A percentile compares a stretch with the other conserved stretches of the same genome.
Conservation (phyloP, 2,888 invertebrate species). For the Fissipunctia ypsillon region DNA sequence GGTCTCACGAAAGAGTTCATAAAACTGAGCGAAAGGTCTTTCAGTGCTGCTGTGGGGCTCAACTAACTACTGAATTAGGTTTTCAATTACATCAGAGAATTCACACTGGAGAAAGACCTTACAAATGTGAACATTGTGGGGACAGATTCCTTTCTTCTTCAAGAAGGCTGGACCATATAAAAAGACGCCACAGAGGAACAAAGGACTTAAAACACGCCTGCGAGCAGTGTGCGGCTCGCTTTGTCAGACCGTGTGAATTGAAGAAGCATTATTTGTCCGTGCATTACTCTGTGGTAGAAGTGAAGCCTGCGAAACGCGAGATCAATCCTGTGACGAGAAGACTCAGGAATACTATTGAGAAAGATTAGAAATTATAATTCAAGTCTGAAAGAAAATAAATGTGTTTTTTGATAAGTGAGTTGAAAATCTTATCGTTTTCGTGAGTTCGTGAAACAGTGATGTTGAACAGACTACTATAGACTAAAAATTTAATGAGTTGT, state of each 20-base stretch:
- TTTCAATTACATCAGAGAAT: conserved; percentile 81
- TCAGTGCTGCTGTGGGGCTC: conserved; percentile 81
- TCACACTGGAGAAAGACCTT: conserved; percentile 83
- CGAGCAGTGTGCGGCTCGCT: conserved; percentile 79
- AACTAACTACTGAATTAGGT: conserved; percentile 78
- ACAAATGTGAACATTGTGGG: conserved; percentile 80
- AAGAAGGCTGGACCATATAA: conserved; percentile 82
- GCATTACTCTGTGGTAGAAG: conserved; percentile 72
- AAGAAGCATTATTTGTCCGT: conserved; percentile 80
- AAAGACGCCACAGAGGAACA: conserved; percentile 78
- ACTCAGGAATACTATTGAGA: conserved; percentile 52
- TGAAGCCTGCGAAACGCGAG: conserved; percentile 63
- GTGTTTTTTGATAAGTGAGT: background rate
- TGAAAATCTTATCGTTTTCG: background rate
- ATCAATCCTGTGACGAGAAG: conserved; percentile 51
- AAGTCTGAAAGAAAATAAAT: background rate
- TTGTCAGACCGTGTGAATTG: conserved; percentile 83
- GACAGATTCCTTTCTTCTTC: conserved; percentile 84
- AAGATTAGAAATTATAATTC: conserved; percentile 10
- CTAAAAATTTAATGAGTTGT: too few species aligned
- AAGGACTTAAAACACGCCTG: conserved; percentile 81
- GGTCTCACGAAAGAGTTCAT: conserved; percentile 79
- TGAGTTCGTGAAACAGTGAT: background rate
- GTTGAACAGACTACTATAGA: background rate
- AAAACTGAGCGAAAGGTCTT: conserved; percentile 73